Evolutionary conservation across 1,140 invertebrate species (phyloP).

Genomic region (Sipha flava): DNA sequence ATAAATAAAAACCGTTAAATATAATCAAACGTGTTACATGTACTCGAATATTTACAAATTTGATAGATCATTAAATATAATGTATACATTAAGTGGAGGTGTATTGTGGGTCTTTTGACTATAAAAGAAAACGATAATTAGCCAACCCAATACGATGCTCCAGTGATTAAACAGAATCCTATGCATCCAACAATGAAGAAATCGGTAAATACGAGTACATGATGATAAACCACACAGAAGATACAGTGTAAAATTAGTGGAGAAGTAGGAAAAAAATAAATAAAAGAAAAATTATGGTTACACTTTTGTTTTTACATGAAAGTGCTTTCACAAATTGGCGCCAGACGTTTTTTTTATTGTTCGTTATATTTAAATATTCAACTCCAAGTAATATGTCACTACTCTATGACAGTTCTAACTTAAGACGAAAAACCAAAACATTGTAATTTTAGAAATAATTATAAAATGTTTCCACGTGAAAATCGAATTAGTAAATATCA

Average conservation of each 20-base stretch:
- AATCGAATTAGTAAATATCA: background rate
- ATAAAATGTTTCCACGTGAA: background rate
- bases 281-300: background rate
- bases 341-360: background rate
- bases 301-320: background rate
- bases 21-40: too few species aligned
- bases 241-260: background rate
- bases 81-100: too few species aligned
- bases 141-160: background rate
- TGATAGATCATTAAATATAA: too few species aligned
- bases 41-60: too few species aligned
- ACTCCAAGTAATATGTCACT: background rate
- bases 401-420: background rate
- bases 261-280: background rate
- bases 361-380: background rate
- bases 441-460: background rate
- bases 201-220: background rate
- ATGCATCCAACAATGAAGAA: background rate
- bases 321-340: background rate
- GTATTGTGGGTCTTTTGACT: background rate
- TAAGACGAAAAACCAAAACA: background rate
- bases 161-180: background rate
- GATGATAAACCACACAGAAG: background rate
- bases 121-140: background rate
- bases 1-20: too few species aligned